phyloP scores from a whole-genome alignment of 1,140 invertebrate species.

The Stegodyphus mimosarum region DNA sequence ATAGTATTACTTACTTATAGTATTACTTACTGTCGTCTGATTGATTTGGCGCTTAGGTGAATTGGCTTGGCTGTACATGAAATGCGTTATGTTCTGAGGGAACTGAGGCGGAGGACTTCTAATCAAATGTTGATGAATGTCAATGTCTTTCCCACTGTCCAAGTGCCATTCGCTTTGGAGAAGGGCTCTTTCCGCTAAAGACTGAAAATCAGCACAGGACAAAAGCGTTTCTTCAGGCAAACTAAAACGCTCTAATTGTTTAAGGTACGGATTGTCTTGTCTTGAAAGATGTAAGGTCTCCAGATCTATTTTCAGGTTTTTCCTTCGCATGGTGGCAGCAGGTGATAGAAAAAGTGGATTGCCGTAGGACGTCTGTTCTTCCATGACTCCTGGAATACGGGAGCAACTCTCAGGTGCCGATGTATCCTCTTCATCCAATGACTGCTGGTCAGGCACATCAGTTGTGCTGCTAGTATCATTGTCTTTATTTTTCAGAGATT shows the following conservation, averaged over 20 bases:
- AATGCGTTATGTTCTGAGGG: constrained; percentile 63
- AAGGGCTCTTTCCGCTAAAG: constrained; percentile 23
- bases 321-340: constrained; percentile 69
- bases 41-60: constrained; percentile 44
- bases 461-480: background rate
- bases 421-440: background rate
- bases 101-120: constrained; percentile 78
- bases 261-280: constrained; percentile 85
- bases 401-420: constrained; percentile 10
- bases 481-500: background rate
- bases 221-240: constrained; percentile 38
- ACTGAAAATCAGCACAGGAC: constrained; percentile 35
- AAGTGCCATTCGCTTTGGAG: constrained; percentile 37
- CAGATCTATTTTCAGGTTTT: constrained; percentile 86
- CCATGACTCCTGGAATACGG: background rate
- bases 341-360: constrained; percentile 36
- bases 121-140: constrained; percentile 85
- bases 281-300: constrained; percentile 80
- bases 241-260: constrained; percentile 67
- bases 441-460: background rate
- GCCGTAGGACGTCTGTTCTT: background rate
- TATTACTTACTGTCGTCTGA: constrained; percentile 27
- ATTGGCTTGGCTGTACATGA: constrained; percentile 61
- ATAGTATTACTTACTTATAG: background rate
- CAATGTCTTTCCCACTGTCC: constrained; percentile 63